phyloP scores from a whole-genome alignment of 2,888 invertebrate genomes.

The Therioaphis trifolii region DNA sequence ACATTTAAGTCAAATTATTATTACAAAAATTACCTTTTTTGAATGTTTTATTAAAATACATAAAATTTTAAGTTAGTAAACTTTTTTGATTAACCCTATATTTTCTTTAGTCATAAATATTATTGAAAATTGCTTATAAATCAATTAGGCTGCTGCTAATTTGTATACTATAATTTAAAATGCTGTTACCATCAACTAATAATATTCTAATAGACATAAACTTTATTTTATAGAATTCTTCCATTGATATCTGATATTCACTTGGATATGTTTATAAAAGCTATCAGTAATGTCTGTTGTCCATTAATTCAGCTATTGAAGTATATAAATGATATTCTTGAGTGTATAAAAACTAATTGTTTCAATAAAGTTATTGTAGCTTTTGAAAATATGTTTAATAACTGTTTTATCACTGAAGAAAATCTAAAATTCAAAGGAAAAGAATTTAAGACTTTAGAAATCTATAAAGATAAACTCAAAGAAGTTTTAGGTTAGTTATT shows the following conservation, averaged over 20 bases:
- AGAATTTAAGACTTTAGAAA: conserved; percentile 67
- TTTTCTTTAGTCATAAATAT: too few relatives aligned
- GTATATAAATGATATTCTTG: conserved; percentile 22
- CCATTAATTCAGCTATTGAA: conserved; percentile 33
- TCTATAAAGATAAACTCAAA: conserved; percentile 66
- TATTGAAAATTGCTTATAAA: too few relatives aligned
- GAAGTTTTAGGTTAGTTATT: conserved; percentile 53
- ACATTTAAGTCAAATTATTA: too few relatives aligned
- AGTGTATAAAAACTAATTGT: conserved; percentile 28
- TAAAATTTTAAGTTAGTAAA: too few relatives aligned
- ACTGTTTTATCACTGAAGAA: conserved; percentile 66
- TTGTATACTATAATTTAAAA: too few relatives aligned
- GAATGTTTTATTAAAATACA: too few relatives aligned
- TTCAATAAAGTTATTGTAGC: conserved; percentile 63
- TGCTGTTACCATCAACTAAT: too few relatives aligned
- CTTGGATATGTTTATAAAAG: conserved; percentile 38
- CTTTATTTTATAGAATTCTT: conserved; percentile 23
- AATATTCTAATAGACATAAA: not conserved
- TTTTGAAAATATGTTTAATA: conserved; percentile 65
- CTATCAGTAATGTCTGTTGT: conserved; percentile 45
- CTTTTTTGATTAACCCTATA: too few relatives aligned
- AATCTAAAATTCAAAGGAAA: conserved; percentile 67
- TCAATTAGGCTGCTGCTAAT: too few relatives aligned
- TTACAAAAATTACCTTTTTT: too few relatives aligned
- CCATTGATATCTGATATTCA: conserved; percentile 47